Evolutionary conservation across 2,797 vertebrate species (phyloP).

Genomic region (Notolabrus celidotus): DNA sequence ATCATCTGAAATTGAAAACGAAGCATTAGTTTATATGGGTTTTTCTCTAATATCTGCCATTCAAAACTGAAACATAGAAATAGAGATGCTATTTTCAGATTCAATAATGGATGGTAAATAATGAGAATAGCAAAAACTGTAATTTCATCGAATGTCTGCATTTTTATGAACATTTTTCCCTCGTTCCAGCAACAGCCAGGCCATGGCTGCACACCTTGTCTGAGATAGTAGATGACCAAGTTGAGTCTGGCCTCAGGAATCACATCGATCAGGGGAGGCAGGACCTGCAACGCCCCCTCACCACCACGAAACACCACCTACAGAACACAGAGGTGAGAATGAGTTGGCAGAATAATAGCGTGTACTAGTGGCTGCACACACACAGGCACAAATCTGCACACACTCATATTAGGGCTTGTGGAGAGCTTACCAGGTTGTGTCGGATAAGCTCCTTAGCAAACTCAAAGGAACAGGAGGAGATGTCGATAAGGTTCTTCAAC

Average conservation of each 20-base stretch:
- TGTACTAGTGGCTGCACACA: background rate
- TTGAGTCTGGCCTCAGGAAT: slow-evolving; percentile 97
- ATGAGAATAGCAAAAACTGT: background rate
- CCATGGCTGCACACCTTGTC: slow-evolving; percentile 87
- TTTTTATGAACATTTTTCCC: background rate
- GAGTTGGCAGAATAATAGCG: slow-evolving; percentile 16
- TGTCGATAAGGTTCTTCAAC: slow-evolving; percentile 95
- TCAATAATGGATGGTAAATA: background rate
- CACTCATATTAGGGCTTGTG: slow-evolving; percentile 16
- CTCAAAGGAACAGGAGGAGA: slow-evolving; percentile 93
- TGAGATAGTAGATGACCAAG: slow-evolving; percentile 97
- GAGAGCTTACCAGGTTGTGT: slow-evolving; percentile 92
- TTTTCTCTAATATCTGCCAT: slow-evolving; percentile 9
- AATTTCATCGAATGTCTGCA: background rate
- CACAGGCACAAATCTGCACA: slow-evolving; percentile 23
- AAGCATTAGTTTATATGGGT: background rate
- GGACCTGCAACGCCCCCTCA: slow-evolving; percentile 94
- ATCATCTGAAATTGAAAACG: slow-evolving; percentile 87
- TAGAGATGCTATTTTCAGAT: background rate
- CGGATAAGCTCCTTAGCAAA: slow-evolving; percentile 98
- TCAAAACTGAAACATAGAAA: background rate
- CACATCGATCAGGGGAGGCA: slow-evolving; percentile 96
- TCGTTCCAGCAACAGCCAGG: background rate
- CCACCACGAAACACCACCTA: slow-evolving; percentile 97
- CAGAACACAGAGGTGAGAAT: slow-evolving; percentile 28